A percentile compares a stretch with the other conserved stretches of the same genome.
Evolutionary conservation across 2,113 vertebrate genomes (phyloP).

Genomic region (Petaurus breviceps): DNA sequence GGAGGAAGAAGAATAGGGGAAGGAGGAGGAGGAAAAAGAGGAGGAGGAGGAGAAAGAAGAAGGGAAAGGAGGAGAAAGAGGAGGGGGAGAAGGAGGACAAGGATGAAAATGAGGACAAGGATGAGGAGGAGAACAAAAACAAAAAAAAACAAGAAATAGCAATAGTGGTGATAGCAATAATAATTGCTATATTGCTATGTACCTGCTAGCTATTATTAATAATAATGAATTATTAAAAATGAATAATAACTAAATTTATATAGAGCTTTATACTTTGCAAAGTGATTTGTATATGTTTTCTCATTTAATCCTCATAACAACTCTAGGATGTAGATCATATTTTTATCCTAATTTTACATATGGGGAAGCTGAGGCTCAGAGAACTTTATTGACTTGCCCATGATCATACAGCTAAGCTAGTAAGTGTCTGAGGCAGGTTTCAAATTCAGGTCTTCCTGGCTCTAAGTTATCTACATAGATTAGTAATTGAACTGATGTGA

Average conservation of each 20-base stretch:
- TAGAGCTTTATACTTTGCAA: background rate
- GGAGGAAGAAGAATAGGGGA: no score
- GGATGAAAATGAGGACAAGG: background rate
- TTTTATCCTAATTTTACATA: background rate
- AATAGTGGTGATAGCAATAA: background rate
- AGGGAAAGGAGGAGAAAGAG: no score
- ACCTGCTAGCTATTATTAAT: background rate
- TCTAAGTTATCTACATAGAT: background rate
- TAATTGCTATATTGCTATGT: background rate
- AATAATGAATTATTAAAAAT: background rate
- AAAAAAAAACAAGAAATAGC: no score
- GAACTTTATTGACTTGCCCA: background rate
- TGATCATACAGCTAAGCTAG: background rate
- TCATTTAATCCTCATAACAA: background rate
- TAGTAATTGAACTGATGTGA: background rate
- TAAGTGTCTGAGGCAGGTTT: background rate
- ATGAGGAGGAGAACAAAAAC: background rate
- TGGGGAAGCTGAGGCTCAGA: background rate
- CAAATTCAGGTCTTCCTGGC: background rate
- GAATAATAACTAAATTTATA: background rate
- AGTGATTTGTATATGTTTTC: background rate
- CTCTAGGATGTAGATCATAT: background rate
- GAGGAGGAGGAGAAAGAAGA: no score
- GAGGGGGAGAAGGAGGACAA: background rate
- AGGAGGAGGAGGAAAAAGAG: no score